These are phyloP conservation scores for Arctopsyche grandis DNA, from an alignment of 1,140 invertebrate species.

Conservation along the genomic window DNA sequence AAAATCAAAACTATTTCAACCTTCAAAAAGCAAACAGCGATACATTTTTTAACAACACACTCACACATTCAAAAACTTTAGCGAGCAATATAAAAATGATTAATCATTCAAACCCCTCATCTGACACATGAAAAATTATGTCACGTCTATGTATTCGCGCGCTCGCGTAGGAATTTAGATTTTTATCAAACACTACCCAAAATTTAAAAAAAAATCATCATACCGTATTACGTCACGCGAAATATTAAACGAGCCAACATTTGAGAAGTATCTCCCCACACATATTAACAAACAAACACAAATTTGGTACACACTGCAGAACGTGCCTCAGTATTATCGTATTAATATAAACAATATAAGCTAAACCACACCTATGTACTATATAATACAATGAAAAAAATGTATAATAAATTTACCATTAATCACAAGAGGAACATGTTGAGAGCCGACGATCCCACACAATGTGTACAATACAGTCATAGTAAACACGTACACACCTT, in stretches of 20 bases:
- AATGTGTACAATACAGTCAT: no score
- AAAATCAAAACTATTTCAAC: no score
- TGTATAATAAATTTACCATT: not conserved
- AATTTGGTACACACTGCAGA: not conserved
- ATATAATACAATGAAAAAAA: not conserved
- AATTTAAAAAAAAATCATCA: not conserved
- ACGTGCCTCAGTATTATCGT: not conserved
- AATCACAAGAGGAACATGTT: not conserved
- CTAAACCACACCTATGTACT: not conserved
- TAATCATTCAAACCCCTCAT: not conserved
- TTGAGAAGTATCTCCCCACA: not conserved
- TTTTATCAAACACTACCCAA: not conserved
- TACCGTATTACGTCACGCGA: not conserved
- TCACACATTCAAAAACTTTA: no score
- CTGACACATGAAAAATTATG: not conserved
- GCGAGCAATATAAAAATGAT: not conserved
- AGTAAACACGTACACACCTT: no score
- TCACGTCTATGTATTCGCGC: not conserved
- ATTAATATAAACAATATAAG: not conserved
- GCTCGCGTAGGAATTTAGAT: not conserved
- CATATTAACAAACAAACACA: not conserved
- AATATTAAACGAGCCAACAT: not conserved
- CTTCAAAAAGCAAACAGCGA: not conserved
- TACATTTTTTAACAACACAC: not conserved
- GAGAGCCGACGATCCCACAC: not conserved